Base-by-base conservation (phyloP, 2,113 vertebrate genomes). In the Heterochromis multidens region DNA sequence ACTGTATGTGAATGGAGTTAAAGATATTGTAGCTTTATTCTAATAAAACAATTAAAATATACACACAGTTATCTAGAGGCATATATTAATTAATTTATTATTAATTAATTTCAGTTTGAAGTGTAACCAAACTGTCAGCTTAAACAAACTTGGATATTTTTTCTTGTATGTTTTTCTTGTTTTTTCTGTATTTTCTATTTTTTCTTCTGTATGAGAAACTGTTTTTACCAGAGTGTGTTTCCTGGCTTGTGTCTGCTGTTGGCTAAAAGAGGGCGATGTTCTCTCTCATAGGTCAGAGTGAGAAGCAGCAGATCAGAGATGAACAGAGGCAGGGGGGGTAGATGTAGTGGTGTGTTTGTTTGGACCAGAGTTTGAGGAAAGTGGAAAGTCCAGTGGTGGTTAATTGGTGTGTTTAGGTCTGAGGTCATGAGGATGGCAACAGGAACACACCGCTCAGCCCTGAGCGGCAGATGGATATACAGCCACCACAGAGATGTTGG, bases 351-450 rank as follows among this genome's bases (percentile, higher is more conserved):
- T 78, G 87, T 91, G 90, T 94, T 94, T 95, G 90, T 92, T 92
- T 93, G 89, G 82, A 91, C 37, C 88, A 84, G 85, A 92, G 83
- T 87, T 87, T 77, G 79, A 89, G 63, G 83, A 79, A 90, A 93
- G 85, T 92, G 87, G 87, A 91, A 90, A 94, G 92, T 93, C 93
- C 93, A 90, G 85, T 67, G 91, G 92, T 94, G 92, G 92, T 87
- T 94, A 92, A 94, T 95, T 90, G 91, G 82, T 91, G 92, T 94
- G 91, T 94, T 91, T 91, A 85, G 90, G 85, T 91, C 82, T 79
- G 89, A 91, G 92, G 93, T 92, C 93, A 95, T 91, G 88, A 92
- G 89, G 91, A 86, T 89, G 89, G 84, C 87, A 84, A 86, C 90
- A 88, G 89, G 90, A 93, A 91, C 90, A 90, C 85, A 72, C 67